Percentiles rank a stretch among this genome's conserved stretches.
phyloP scores from a whole-genome alignment of 2,888 invertebrate species.

The Phrixothrix hirtus region DNA sequence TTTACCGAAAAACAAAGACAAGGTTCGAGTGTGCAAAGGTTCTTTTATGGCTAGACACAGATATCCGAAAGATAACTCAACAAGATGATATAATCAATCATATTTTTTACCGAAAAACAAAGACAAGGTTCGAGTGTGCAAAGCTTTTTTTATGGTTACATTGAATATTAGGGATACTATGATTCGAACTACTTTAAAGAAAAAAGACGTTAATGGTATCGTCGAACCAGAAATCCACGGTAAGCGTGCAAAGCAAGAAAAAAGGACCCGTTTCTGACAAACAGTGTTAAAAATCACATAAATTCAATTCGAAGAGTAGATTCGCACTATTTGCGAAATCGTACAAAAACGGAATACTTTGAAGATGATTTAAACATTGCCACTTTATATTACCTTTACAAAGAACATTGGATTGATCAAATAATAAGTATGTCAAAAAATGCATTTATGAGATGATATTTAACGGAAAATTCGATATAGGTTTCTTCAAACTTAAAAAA shows the following conservation, averaged over 20 bases:
- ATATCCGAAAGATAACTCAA: background rate
- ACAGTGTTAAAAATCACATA: background rate
- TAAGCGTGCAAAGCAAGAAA: background rate
- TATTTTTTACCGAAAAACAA: too few species aligned
- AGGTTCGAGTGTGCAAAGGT: background rate
- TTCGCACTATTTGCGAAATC: too few species aligned
- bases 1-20: background rate
- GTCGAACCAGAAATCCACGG: background rate
- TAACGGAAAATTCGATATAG: too few species aligned
- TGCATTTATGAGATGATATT: too few species aligned
- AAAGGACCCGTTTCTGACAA: background rate
- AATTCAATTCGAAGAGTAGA: background rate
- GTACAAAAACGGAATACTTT: too few species aligned
- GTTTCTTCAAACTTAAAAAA: too few species aligned
- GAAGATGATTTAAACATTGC: too few species aligned
- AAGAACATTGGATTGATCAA: too few species aligned
- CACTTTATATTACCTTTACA: too few species aligned
- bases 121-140: background rate
- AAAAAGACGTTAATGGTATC: background rate
- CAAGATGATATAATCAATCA: background rate
- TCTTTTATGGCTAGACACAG: background rate
- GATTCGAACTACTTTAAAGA: background rate
- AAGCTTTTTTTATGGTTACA: background rate
- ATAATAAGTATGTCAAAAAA: too few species aligned
- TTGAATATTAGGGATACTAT: background rate